Evolutionary conservation across 2,113 vertebrate genomes (phyloP), one percentile per base, ranked within the genome.

Genomic region (Actenoides lindsayi): DNA sequence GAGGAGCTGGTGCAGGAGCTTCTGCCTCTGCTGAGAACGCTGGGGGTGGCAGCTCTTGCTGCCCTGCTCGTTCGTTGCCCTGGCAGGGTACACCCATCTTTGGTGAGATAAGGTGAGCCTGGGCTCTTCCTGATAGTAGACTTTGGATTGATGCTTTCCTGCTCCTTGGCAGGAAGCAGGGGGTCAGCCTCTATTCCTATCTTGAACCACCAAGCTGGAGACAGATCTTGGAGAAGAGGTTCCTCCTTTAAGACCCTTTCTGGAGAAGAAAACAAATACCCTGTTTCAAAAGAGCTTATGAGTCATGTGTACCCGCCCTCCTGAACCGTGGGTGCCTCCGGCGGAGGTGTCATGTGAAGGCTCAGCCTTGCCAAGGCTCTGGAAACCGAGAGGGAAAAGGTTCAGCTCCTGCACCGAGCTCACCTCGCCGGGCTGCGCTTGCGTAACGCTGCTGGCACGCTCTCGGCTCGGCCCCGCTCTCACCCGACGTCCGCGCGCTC

Each of bases 251-350:
- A 64, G 83, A 54, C 77, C 56, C 87, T 87, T 96, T 78, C 56
- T 94, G 70, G 70, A 84, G 89, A 48, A 84, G 91, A 59, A 71
- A 87, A 91, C 31, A 57, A 93, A 69, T 44, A 37, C 27, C 51
- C 21, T 13, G 7, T 95, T 97, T 95, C 83, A 51, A 73, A 95
- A 85, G 94, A 87, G 84, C 70, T 60, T 12, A 10, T 93, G 95
- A 96, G 91, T 97, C 95, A 93, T 31, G 59, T 25, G 91, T 18
- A 16, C 53, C 86, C 51, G 9, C 96, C 96, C 95, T 95, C 89
- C 94, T 35, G 89, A 78, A 15, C 77, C 12, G 4, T 17, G 60
- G 87, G 16, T 83, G 95, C 94, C 95, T 95, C 80, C 0, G 3
- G 80, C 25, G 0, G 85, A 51, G 83, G 27, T 28, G 62, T 88